Conservation (phyloP, 2,797 vertebrate genomes). For the Amphiprion clarkii region DNA sequence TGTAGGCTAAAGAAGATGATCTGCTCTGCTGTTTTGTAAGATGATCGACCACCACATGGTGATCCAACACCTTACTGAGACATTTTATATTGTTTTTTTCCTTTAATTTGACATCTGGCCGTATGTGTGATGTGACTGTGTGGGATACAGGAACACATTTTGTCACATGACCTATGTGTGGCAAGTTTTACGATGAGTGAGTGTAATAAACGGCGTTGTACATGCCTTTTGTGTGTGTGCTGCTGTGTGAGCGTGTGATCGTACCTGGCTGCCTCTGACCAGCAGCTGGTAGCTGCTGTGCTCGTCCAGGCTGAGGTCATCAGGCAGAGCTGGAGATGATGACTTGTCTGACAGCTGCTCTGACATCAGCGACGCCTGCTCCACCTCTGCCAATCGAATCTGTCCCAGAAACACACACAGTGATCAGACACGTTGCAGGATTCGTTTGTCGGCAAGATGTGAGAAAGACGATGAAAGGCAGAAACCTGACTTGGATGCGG, state of each 20-base stretch:
- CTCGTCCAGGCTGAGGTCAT: conserved; percentile 94
- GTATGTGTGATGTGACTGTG: neutral
- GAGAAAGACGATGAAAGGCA: neutral
- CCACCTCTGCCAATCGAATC: conserved; percentile 95
- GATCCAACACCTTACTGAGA: too few relatives aligned
- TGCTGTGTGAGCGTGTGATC: neutral
- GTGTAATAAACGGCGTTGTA: neutral
- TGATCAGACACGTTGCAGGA: neutral
- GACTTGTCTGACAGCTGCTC: conserved; percentile 93
- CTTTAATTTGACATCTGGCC: too few relatives aligned
- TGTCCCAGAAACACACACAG: conserved; percentile 67
- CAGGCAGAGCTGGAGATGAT: conserved; percentile 92
- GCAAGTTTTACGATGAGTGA: neutral
- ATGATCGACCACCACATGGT: too few relatives aligned
- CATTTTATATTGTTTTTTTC: too few relatives aligned
- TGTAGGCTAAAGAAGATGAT: too few relatives aligned
- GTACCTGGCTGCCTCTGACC: conserved; percentile 87
- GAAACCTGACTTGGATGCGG: neutral
- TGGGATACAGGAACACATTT: neutral
- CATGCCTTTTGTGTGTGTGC: neutral
- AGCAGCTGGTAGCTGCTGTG: conserved; percentile 87
- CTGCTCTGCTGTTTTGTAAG: too few relatives aligned
- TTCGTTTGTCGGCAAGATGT: neutral
- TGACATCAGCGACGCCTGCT: conserved; percentile 95
- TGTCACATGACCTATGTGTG: neutral